phyloP scores from a whole-genome alignment of 2,113 vertebrate species.

The Merops nubicus region DNA sequence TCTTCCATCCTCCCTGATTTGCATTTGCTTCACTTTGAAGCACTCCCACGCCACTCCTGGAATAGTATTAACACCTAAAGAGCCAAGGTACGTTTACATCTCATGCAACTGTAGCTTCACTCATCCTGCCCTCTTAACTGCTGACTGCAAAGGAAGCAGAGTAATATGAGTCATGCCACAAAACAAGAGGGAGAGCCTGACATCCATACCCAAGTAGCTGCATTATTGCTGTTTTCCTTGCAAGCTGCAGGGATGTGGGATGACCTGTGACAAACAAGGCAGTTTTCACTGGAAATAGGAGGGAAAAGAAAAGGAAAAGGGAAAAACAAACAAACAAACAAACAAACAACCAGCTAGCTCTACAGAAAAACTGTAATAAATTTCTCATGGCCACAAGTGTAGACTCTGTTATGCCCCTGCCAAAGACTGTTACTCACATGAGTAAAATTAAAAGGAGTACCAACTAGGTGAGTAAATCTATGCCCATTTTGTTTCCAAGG shows the following conservation, averaged over 20 bases:
- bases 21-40: background rate
- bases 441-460: background rate
- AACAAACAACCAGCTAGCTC: background rate
- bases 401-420: rapidly evolving
- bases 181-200: background rate
- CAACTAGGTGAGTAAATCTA: background rate
- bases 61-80: background rate
- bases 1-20: background rate
- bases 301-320: no score
- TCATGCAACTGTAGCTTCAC: background rate
- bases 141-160: background rate
- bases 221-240: background rate
- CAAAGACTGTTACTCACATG: background rate
- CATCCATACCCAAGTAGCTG: background rate
- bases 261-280: background rate
- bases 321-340: background rate
- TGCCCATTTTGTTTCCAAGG: background rate
- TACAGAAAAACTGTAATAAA: background rate
- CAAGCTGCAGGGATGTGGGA: background rate
- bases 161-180: background rate
- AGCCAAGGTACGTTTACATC: background rate
- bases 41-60: background rate
- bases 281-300: background rate
- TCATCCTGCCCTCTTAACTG: background rate
- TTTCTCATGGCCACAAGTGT: background rate